Conservation (phyloP, 2,888 invertebrate genomes). For the Minunthozetes semirufus region DNA sequence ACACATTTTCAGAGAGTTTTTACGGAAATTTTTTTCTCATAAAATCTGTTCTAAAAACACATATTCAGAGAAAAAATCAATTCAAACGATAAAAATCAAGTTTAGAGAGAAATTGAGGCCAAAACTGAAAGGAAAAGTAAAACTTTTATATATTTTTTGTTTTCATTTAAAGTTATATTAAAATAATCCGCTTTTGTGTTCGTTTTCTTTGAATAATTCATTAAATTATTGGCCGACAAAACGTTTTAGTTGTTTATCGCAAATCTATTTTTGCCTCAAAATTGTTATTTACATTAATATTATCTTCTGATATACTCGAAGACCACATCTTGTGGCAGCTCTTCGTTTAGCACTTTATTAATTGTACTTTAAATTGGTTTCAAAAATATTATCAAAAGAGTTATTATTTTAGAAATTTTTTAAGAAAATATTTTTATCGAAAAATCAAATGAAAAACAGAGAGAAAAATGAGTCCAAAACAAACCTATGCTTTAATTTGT, state of each 20-base stretch:
- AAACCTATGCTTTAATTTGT: not conserved
- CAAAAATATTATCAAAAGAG: not conserved
- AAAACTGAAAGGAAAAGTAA: not conserved
- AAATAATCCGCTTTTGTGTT: too few species aligned
- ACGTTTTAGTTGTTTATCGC: too few species aligned
- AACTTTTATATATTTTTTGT: too few species aligned
- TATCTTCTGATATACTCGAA: not conserved
- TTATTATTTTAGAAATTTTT: not conserved
- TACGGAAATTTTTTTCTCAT: not conserved
- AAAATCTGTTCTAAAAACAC: not conserved
- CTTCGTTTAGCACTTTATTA: not conserved
- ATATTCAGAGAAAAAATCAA: not conserved
- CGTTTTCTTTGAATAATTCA: too few species aligned
- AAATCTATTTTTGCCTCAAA: too few species aligned
- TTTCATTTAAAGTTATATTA: too few species aligned
- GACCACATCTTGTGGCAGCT: constrained; percentile 4
- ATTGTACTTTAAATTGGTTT: not conserved
- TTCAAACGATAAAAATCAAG: not conserved
- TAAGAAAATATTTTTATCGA: not conserved
- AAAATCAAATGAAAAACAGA: not conserved
- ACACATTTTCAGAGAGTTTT: too few species aligned
- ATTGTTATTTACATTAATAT: too few species aligned
- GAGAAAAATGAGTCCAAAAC: not conserved
- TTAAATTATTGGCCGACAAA: too few species aligned
- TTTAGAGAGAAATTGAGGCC: not conserved